Evolutionary conservation across 2,113 vertebrate species (phyloP), one percentile per base, ranked within the genome.

Genomic region (Thunnus maccoyii): DNA sequence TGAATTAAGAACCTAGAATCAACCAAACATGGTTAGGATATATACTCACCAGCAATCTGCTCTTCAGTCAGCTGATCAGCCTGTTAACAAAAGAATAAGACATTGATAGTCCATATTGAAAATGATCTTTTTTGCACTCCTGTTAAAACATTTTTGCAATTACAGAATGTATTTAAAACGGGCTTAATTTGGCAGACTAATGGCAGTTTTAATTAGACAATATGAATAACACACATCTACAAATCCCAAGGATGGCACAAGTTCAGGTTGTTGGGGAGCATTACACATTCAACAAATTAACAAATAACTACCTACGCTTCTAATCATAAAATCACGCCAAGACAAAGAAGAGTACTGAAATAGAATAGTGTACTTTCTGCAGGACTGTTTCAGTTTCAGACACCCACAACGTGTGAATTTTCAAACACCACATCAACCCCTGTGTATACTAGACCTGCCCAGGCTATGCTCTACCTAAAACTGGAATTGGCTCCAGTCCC

Each of bases 11-110:
- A 67, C 32, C 60, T 14, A 61, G 67, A 74, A 61, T 15, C 72
- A 71, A 71, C 8, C 27, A 82, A 78, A 82, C 30, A 76, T 65
- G 10, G 56, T 61, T 27, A 76, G 17, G 44, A 25, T 72, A 6
- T 51, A 46, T 48, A 89, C 96, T 96, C 83, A 97, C 97, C 97
- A 93, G 97, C 97, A 56, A 97, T 97, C 94, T 97, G 97, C 80
- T 97, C 97, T 86, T 97, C 96, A 2, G 97, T 97, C 92, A 97
- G 94, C 92, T 97, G 97, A 93, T 97, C 97, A 78, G 97, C 97
- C 96, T 97, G 93, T 79, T 77, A 41, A 89, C 78, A 88, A 78
- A 72, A 78, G 62, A 47, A 80, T 15, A 80, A 81, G 22, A 78
- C 50, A 69, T 1, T 3, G 4, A 52, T 25, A 48, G 10, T 52